phyloP scores from a whole-genome alignment of 1,140 invertebrate genomes.

The Drosophila nigromelanica region DNA sequence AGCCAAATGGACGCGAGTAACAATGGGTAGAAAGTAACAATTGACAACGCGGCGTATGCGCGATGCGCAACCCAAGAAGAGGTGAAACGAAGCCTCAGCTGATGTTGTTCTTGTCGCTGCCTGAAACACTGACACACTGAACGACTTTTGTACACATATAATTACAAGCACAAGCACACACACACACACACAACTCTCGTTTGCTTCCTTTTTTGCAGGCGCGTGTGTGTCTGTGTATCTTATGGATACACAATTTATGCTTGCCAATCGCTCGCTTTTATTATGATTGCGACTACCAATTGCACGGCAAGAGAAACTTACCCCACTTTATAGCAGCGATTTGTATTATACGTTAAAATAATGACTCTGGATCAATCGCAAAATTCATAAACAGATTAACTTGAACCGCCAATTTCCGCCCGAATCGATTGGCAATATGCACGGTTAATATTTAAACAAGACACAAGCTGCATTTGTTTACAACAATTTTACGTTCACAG shows the following conservation, averaged over 20 bases:
- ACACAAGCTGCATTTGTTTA: constrained; percentile 43
- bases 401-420: constrained; percentile 31
- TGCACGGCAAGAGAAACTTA: constrained; percentile 45
- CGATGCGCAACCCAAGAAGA: constrained; percentile 37
- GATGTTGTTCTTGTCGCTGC: constrained; percentile 47
- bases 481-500: constrained; percentile 24
- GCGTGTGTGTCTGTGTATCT: constrained; percentile 60
- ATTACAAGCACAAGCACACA: constrained; percentile 22
- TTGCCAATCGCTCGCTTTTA: constrained; percentile 57
- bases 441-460: constrained; percentile 24
- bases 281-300: constrained; percentile 22
- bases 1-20: constrained; percentile 16
- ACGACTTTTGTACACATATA: constrained; percentile 62
- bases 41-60: constrained; percentile 78
- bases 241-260: constrained; percentile 81
- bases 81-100: constrained; percentile 38
- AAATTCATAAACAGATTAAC: constrained; percentile 23
- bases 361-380: background rate
- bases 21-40: constrained; percentile 49
- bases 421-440: constrained; percentile 22
- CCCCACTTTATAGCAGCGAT: constrained; percentile 46
- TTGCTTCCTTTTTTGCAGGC: constrained; percentile 30
- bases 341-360: constrained; percentile 3
- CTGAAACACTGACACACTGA: constrained; percentile 80
- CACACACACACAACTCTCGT: constrained; percentile 11